Base-by-base conservation (phyloP, 2,797 vertebrate genomes). In the Pseudopleuronectes americanus region DNA sequence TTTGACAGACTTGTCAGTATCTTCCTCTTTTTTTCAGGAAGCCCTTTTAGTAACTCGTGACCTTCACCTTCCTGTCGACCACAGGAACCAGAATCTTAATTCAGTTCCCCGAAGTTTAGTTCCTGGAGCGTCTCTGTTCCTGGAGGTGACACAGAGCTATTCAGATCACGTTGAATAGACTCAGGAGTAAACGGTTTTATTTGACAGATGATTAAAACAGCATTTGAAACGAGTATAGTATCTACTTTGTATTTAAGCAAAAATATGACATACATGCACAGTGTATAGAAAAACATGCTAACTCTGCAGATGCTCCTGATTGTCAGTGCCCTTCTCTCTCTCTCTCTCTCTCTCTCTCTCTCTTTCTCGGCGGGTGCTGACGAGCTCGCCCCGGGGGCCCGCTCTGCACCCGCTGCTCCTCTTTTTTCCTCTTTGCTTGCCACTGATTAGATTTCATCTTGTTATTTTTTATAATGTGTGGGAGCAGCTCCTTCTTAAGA, bases 381-480 rank as follows among this genome's bases (percentile, higher is more conserved):
- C 68, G 80, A 79, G 72, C 51, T 64, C 16, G 31, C 63, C 61
- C 51, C 2, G 10, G 59, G 77, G 71, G 68, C 70, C 41, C 17
- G 70, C 80, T 76, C 74, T 43, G 53, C 48, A 23, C 76, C 17
- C 36, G 66, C 83, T 76, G 63, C 68, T 57, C 71, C 52, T 84
- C 70, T 80, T 63, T 64, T 64, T 45, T 24, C 9, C 9, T 2
- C 57, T 60, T 76, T 68, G 51, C 69, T 82, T 62, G 66, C 78
- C 89, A 86, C 85, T 84, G 87, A 92, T 75, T 80, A 87, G 83
- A 85, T 79, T 83, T 89, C 89, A 91, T 90, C 85, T 85, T 80
- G 84, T 87, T 88, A 70, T 88, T 88, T 88, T 88, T 80, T 88
- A 63, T 48, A 74, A 80, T 59, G 84, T 91, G 90, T 90, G 89